Evolutionary conservation across 2,888 invertebrate species (phyloP).

Genomic region (Cheilosia soror): DNA sequence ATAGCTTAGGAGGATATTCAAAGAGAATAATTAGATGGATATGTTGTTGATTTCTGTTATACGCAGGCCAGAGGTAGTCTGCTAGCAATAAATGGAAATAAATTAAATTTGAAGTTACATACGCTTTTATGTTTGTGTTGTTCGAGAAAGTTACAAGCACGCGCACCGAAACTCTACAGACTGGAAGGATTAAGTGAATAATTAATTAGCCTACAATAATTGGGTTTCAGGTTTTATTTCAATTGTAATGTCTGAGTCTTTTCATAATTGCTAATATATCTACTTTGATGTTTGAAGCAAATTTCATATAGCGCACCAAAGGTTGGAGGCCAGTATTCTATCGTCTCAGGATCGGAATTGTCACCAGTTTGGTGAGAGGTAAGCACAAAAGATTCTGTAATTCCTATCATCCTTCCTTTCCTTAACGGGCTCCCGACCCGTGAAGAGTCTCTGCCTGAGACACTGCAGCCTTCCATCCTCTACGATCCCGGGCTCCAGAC

Average conservation of each 20-base stretch:
- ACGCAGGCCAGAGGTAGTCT: neutral
- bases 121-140: conserved; percentile 1
- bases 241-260: neutral
- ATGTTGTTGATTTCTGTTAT: conserved; percentile 11
- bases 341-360: too few species aligned
- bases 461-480: too few species aligned
- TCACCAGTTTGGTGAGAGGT: too few species aligned
- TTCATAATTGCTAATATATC: too few species aligned
- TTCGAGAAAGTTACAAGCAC: conserved; percentile 13
- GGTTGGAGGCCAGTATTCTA: too few species aligned
- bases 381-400: too few species aligned
- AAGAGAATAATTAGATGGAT: conserved; percentile 18
- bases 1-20: conserved; percentile 8
- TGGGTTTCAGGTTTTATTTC: conserved; percentile 35
- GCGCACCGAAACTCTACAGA: neutral
- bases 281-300: too few species aligned
- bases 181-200: conserved; percentile 35
- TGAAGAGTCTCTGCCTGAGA: too few species aligned
- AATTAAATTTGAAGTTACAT: conserved; percentile 48
- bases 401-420: too few species aligned
- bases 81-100: neutral
- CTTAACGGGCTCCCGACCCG: too few species aligned
- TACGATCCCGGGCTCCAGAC: too few species aligned
- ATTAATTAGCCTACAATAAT: conserved; percentile 26
- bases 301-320: too few species aligned